Evolutionary conservation across 2,888 invertebrate species (phyloP), one percentile per base, ranked within the genome.

Genomic region (Ormia ochracea): DNA sequence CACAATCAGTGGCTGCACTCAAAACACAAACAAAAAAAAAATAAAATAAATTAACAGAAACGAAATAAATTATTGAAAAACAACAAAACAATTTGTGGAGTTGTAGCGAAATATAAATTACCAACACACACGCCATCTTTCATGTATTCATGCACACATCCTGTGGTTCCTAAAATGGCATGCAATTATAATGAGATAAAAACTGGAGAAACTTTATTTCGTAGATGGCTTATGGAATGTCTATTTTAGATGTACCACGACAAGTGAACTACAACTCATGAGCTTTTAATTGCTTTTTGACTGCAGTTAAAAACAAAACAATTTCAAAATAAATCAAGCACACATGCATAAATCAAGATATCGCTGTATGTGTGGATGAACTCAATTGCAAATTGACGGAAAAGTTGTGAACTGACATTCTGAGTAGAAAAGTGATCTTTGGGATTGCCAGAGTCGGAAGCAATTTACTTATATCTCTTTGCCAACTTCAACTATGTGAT

Each of bases 261-360:
- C 17, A 41, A 48, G 26, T 58, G 28, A 77, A 38, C 21, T 59
- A 6, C 14, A 50, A 48, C 43, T 63, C 56, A 63, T 50, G 63
- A 74, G 50, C 65, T 78, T 69, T 74, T 74, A 78, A 78, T 69
- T 69, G 58, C 68, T 69, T 78, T 78, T 74, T 65, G 12, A 68
- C 69, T 63, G 41, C 68, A 61, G 61, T 36, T 31, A n/a, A 33
- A 23, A 26, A n/a, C 14, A 36, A 48, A 0, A 61, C 61, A 63
- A 26, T 14, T 50, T 33, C 19, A 17, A 52, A 14, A 36, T 38
- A 61, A 36, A 54, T 31, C 14, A 31, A 52, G 41, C 14, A 61
- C n/a, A 12, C 28, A 38, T 33, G 33, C 26, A 58, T 10, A 38
- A 21, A 12, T 45, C 1, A 48, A 48, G 23, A 12, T 5, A 12